These are phyloP conservation scores for Rhinolophus sinicus DNA, from an alignment of 2,113 vertebrate species.

Conservation along the genomic window DNA sequence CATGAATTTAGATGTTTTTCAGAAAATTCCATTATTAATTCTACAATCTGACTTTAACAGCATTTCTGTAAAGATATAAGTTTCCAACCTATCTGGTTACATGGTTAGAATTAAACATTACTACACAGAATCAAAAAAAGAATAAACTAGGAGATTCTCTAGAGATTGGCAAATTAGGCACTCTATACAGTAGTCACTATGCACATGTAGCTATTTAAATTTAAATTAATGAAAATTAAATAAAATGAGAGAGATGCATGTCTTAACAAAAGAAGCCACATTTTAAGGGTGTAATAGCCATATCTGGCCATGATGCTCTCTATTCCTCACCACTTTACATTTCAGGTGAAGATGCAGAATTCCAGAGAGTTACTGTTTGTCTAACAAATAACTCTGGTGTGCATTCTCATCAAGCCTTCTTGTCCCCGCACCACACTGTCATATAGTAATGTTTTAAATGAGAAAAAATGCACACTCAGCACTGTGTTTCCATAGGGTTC, in stretches of 20 bases:
- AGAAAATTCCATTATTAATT: background rate
- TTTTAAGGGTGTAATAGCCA: background rate
- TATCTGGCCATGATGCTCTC: too few species aligned
- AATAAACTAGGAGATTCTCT: background rate
- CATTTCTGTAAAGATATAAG: background rate
- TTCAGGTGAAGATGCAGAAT: background rate
- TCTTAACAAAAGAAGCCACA: background rate
- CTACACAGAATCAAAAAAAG: background rate
- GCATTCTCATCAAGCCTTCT: background rate
- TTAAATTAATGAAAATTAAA: slow-evolving; percentile 31
- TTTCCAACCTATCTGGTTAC: background rate
- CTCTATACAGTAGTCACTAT: background rate
- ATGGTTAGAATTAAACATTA: background rate
- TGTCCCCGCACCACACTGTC: background rate
- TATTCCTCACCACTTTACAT: background rate
- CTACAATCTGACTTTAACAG: background rate
- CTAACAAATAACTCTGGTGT: background rate
- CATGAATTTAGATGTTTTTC: background rate
- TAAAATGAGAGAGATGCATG: background rate
- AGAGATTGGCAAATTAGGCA: background rate
- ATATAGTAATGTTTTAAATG: background rate
- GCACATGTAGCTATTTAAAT: background rate
- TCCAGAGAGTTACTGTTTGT: background rate
- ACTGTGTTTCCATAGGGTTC: background rate
- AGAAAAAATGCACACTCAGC: background rate